Evolutionary conservation across 2,797 vertebrate species (phyloP).

Genomic region (Gallinago solitaria): DNA sequence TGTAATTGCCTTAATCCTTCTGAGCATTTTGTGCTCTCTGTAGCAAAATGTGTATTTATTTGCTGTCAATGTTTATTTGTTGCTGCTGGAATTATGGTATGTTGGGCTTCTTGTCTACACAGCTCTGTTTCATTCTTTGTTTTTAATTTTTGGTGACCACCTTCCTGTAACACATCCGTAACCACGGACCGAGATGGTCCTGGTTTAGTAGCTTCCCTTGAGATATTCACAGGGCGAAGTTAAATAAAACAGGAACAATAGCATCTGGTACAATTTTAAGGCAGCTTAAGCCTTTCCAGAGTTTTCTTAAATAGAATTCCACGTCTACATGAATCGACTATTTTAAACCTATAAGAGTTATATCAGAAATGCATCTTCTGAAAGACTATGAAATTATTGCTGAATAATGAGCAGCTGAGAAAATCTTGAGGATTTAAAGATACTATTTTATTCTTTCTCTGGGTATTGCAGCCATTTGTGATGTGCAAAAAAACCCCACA

Average conservation of each 20-base stretch:
- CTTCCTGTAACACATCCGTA: not conserved
- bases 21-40: not conserved
- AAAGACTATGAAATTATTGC: not conserved
- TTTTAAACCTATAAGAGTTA: not conserved
- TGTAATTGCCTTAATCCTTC: not conserved
- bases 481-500: not conserved
- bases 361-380: not conserved
- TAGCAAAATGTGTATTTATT: not conserved
- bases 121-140: not conserved
- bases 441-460: not conserved
- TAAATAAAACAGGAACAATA: not conserved
- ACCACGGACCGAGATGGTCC: accelerated
- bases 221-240: not conserved
- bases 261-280: not conserved
- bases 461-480: not conserved
- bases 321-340: not conserved
- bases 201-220: not conserved
- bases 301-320: not conserved
- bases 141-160: not conserved
- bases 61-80: not conserved
- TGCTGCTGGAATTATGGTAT: not conserved
- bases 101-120: not conserved
- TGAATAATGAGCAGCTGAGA: not conserved
- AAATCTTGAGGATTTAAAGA: accelerated
- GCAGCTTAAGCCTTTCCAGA: not conserved